These are phyloP conservation scores for Malurus elegans DNA, from an alignment of 2,113 vertebrate species.

Conservation along the genomic window DNA sequence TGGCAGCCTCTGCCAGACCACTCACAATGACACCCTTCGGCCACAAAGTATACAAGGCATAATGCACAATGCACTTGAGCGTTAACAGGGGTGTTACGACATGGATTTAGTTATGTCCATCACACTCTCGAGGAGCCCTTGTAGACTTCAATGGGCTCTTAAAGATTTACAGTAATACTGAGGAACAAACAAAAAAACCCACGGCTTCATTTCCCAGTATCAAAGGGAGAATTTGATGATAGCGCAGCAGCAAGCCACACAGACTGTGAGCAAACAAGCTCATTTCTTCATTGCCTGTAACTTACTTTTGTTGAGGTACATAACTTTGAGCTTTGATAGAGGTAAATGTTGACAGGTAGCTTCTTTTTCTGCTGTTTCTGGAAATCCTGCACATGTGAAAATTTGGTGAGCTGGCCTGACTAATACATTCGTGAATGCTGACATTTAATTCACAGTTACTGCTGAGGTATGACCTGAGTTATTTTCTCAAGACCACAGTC, in stretches of 20 bases:
- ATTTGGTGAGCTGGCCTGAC: conserved; percentile 1
- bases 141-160: neutral
- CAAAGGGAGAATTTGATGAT: neutral
- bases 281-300: neutral
- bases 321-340: neutral
- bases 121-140: neutral
- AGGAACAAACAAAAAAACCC: neutral
- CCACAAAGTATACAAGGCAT: neutral
- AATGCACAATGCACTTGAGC: neutral
- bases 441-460: conserved; percentile 58
- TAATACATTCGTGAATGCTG: conserved; percentile 2
- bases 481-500: conserved; percentile 41
- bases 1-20: neutral
- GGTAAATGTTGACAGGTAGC: neutral
- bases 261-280: neutral
- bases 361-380: conserved; percentile 11
- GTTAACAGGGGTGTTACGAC: neutral
- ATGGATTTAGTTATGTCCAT: neutral
- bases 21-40: neutral
- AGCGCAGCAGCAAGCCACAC: neutral
- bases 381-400: neutral
- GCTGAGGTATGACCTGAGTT: conserved; percentile 31
- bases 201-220: neutral
- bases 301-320: neutral
- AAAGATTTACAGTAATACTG: neutral